Evolutionary conservation across 2,888 invertebrate species (phyloP).

Genomic region (Diplazon laetatorius): DNA sequence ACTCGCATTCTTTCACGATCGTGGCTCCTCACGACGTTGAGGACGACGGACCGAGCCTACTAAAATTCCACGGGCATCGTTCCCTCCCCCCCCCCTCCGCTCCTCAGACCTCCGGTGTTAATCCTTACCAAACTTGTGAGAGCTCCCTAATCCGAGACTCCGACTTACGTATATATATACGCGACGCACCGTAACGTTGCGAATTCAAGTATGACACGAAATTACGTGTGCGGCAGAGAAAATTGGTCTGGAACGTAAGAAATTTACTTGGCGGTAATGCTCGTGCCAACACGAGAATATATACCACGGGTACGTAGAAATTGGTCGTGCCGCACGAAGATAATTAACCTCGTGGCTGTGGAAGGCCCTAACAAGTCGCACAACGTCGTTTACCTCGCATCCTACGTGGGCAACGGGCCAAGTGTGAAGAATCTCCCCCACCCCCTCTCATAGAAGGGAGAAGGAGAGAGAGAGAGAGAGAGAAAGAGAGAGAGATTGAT

Average conservation of each 20-base stretch:
- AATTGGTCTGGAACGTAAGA: conserved; percentile 14
- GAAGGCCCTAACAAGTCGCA: conserved; percentile 72
- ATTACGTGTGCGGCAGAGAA: conserved; percentile 15
- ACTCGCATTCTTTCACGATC: conserved; percentile 65
- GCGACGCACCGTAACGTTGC: conserved; percentile 14
- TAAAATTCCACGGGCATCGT: conserved; percentile 56
- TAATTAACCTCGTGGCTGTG: conserved; percentile 60
- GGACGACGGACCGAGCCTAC: conserved; percentile 45
- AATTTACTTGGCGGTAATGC: conserved; percentile 41
- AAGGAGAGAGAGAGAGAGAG: neutral
- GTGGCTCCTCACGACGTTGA: conserved; percentile 50
- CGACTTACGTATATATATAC: neutral
- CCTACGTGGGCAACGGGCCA: conserved; percentile 50
- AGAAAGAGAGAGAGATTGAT: no score
- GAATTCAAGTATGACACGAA: conserved; percentile 11
- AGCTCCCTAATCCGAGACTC: conserved; percentile 36
- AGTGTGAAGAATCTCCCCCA: no score
- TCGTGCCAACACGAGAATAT: conserved; percentile 31
- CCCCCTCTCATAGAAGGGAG: neutral
- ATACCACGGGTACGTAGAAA: conserved; percentile 29
- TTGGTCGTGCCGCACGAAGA: conserved; percentile 60
- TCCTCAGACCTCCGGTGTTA: conserved; percentile 20
- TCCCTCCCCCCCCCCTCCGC: neutral
- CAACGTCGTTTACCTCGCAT: conserved; percentile 64
- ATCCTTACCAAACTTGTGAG: conserved; percentile 46